A percentile compares a stretch with the other conserved stretches of the same genome.
Conservation (phyloP, 1,140 invertebrate genomes). For the Zaprionus camerounensis region DNA sequence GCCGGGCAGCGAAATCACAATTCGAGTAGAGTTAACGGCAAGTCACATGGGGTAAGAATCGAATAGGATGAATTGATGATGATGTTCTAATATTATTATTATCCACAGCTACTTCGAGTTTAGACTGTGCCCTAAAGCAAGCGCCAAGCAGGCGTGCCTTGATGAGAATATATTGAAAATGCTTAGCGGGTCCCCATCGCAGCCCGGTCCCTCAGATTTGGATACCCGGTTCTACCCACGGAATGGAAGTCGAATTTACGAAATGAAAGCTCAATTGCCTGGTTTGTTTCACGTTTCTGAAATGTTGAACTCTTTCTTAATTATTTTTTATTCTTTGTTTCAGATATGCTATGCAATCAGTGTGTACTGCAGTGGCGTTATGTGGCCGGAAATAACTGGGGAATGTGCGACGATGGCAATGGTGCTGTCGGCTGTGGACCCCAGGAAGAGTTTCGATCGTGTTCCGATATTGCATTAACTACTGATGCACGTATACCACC, state of each 20-base stretch:
- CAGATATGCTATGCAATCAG: slow-evolving; percentile 83
- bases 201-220: slow-evolving; percentile 77
- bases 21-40: slow-evolving; percentile 91
- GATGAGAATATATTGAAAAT: slow-evolving; percentile 89
- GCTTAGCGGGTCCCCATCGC: slow-evolving; percentile 84
- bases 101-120: slow-evolving; percentile 91
- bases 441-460: slow-evolving; percentile 93
- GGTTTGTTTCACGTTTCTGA: slow-evolving; percentile 58
- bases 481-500: slow-evolving; percentile 81
- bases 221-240: slow-evolving; percentile 89
- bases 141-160: slow-evolving; percentile 90
- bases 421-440: slow-evolving; percentile 86
- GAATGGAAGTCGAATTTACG: slow-evolving; percentile 91
- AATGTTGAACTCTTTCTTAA: slow-evolving; percentile 3
- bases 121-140: slow-evolving; percentile 89
- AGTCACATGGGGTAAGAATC: slow-evolving; percentile 88
- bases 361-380: slow-evolving; percentile 82
- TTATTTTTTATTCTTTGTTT: background rate
- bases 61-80: background rate
- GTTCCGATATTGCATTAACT: slow-evolving; percentile 91
- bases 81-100: background rate
- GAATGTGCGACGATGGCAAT: slow-evolving; percentile 84
- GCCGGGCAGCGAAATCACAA: slow-evolving; percentile 88
- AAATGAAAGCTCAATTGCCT: slow-evolving; percentile 89
- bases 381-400: slow-evolving; percentile 85